Percentiles rank a stretch among this genome's conserved stretches.
Evolutionary conservation across 2,113 vertebrate genomes (phyloP).

Genomic region (Nothobranchius furzeri): DNA sequence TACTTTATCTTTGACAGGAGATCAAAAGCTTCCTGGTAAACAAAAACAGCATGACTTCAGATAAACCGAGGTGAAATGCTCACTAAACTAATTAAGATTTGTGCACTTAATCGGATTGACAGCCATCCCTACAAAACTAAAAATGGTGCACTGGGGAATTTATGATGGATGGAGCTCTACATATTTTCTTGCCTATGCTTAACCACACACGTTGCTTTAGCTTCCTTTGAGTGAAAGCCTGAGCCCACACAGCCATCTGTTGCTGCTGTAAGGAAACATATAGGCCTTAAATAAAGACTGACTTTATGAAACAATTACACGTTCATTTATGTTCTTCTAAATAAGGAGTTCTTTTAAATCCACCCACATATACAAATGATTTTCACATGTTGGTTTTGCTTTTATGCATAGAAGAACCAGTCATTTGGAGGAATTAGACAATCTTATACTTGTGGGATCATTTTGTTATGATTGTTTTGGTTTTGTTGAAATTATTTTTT

Average conservation of each 20-base stretch:
- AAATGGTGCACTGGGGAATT: neutral
- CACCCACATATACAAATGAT: neutral
- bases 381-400: too few relatives aligned
- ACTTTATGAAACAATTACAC: constrained; percentile 27
- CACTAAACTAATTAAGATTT: constrained; percentile 17
- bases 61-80: constrained; percentile 11
- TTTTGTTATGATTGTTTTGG: too few relatives aligned
- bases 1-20: constrained; percentile 9
- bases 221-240: constrained; percentile 27
- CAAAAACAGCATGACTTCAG: constrained; percentile 1
- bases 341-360: neutral
- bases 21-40: constrained; percentile 13
- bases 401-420: too few relatives aligned
- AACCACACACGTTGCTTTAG: neutral
- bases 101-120: constrained; percentile 17
- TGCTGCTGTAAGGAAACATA: constrained; percentile 24
- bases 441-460: too few relatives aligned
- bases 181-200: constrained; percentile 5
- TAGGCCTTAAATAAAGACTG: constrained; percentile 14
- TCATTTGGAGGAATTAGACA: too few relatives aligned
- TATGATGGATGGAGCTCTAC: neutral
- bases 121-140: constrained; percentile 5
- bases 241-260: constrained; percentile 60
- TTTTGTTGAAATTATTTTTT: too few relatives aligned
- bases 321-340: constrained; percentile 5